Evolutionary conservation across 2,888 invertebrate species (phyloP), one percentile per base, ranked within the genome.

Genomic region (Lasioglossum leucozonium): DNA sequence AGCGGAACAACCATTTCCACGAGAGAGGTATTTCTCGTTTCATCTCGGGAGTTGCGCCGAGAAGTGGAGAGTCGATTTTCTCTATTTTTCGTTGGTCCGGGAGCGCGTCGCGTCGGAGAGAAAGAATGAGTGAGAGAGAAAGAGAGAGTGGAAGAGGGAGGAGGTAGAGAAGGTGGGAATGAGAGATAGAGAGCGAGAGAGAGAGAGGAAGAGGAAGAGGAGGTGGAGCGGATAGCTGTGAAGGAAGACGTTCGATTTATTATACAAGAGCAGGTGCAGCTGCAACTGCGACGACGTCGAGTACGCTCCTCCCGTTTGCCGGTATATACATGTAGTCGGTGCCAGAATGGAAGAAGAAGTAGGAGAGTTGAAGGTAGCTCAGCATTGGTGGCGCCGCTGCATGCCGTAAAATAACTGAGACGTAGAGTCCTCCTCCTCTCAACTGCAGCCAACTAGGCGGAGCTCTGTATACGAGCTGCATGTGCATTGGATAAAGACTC

Each of bases 381-480:
- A 88, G 91, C 89, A 87, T 87, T 79, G 89, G 84, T 84, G 84
- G 87, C 81, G 72, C 75, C 79, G 82, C 84, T 80, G 89, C 89
- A 88, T 86, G 89, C 88, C 89, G 91, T 89, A 89, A 90, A 92
- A 90, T 91, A 92, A 92, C 92, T 89, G 86, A 91, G 91, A 88
- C 89, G 67, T 72, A 58, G 87, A 76, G 82, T 89, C 89, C 87
- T 90, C 90, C 91, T 90, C 90, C 92, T 90, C 89, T 87, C 81
- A 81, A 86, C 83, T 83, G 84, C 85, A 88, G 81, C 89, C 86
- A 76, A 86, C 91, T 91, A 90, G 90, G 90, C 90, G 90, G 90
- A 91, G 87, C 87, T 90, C 90, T 85, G 83, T 88, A 87, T 88
- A 88, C 87, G 86, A 55, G 86, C 90, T 89, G 90, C 89, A 90